These are phyloP conservation scores for Corythornis cristatus DNA, from an alignment of 2,113 vertebrate genomes.

Conservation along the genomic window DNA sequence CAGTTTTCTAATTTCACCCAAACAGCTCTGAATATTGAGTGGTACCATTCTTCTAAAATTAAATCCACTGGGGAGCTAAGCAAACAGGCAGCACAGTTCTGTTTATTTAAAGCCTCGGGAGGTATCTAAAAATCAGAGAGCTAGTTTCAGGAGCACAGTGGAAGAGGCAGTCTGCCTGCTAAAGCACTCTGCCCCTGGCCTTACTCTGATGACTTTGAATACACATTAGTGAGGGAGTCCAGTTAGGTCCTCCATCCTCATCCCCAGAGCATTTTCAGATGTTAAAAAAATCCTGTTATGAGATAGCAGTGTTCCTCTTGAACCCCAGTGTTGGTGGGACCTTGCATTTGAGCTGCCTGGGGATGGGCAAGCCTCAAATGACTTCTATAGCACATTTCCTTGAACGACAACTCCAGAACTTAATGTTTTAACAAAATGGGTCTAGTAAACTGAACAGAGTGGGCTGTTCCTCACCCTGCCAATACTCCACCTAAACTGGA, in stretches of 20 bases:
- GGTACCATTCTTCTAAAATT: background rate
- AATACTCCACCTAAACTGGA: background rate
- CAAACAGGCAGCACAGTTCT: conserved; percentile 20
- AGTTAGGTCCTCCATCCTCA: background rate
- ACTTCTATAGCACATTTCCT: background rate
- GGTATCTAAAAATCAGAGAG: conserved; percentile 9
- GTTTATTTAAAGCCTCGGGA: conserved; percentile 59
- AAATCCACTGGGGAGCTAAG: conserved; percentile 20
- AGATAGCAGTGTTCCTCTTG: background rate
- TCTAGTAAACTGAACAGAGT: background rate
- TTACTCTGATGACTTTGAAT: background rate
- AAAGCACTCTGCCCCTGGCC: background rate
- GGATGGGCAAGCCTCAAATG: background rate
- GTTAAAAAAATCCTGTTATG: background rate
- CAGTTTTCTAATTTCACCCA: conserved; percentile 32
- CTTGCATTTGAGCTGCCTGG: background rate
- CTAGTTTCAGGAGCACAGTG: background rate
- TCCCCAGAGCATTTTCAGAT: background rate
- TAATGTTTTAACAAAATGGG: background rate
- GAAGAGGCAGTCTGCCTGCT: background rate
- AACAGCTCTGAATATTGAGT: background rate
- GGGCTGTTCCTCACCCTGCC: background rate
- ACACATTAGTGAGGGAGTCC: background rate
- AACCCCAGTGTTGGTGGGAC: background rate
- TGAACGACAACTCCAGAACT: background rate